These are phyloP conservation scores for Caradrina kadenii DNA, from an alignment of 2,888 invertebrate genomes.

Conservation along the genomic window DNA sequence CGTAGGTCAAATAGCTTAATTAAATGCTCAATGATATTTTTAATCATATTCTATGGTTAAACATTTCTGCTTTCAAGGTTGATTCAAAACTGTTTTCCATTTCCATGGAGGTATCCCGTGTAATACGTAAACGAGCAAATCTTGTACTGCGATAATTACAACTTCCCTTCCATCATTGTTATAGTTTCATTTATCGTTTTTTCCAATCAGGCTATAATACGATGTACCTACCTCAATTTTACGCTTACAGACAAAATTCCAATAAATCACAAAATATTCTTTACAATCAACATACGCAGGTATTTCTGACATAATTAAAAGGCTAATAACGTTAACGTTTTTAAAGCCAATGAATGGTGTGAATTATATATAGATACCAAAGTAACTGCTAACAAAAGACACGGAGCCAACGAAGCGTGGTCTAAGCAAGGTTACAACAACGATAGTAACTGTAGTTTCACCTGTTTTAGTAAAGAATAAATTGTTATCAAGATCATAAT, in stretches of 20 bases:
- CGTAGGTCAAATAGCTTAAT: conserved; percentile 25
- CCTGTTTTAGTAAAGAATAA: conserved; percentile 69
- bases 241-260: conserved; percentile 3
- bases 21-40: conserved; percentile 13
- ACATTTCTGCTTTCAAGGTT: conserved; percentile 7
- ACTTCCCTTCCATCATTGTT: conserved; percentile 46
- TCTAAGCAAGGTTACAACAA: conserved; percentile 75
- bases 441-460: conserved; percentile 74
- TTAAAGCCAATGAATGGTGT: conserved; percentile 65
- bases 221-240: conserved; percentile 15
- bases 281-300: conserved; percentile 12
- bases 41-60: conserved; percentile 7
- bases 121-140: conserved; percentile 32
- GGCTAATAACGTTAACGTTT: conserved; percentile 59
- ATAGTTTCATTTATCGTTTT: conserved; percentile 40
- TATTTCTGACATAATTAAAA: conserved; percentile 49
- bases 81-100: conserved; percentile 20
- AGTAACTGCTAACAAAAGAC: conserved; percentile 73
- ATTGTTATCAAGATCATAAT: conserved; percentile 69
- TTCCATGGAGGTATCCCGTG: conserved; percentile 35
- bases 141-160: conserved; percentile 21
- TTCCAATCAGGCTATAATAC: conserved; percentile 18
- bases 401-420: conserved; percentile 74
- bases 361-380: conserved; percentile 65
- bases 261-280: conserved; percentile 27